Evolutionary conservation across 2,113 vertebrate species (phyloP), one percentile per base, ranked within the genome.

Genomic region (Ivindomyrus marchei): DNA sequence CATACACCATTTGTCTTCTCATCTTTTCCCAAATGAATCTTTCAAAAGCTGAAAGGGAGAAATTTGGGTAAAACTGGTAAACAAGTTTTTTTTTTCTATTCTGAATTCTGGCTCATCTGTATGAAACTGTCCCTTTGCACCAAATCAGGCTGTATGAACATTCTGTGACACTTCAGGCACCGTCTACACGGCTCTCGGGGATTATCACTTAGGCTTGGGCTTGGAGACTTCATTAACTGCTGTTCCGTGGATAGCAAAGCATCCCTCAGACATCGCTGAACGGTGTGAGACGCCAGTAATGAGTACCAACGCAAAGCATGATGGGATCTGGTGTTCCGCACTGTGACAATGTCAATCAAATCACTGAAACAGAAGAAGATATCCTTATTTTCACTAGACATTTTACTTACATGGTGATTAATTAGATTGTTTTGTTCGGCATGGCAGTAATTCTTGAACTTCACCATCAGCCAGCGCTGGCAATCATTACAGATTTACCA

Each of bases 101-200:
- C 83, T 39, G 19, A 66, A 86, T 15, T 83, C 89, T 85, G 77
- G 85, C 89, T 2, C 45, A 49, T 87, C 17, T 47, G 46, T 4
- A n/a, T 31, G 58, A 21, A 45, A n/a, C 15, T 31, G 10, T 19
- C 13, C 49, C 13, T 74, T 52, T 77, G 46, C 27, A 27, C 62
- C 46, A 45, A 13, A 49, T 84, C 27, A 17, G 77, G 49, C 62
- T 90, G 80, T 56, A 83, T 87, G 89, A 58, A 87, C 86, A 86
- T 53, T 49, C 86, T 85, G 80, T 86, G 87, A 88, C 77, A 88
- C 42, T 24, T 91, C 70, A 87, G 84, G 42, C 36, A 45, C 42
- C 1, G 15, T 80, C 27, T 80, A 50, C 52, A 21, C 49, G n/a
- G 66, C 47, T 3, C 52, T 31, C 3, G 0, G n/a, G 89, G 42